phyloP scores from a whole-genome alignment of 2,797 vertebrate genomes.

The Chiroxiphia lanceolata region DNA sequence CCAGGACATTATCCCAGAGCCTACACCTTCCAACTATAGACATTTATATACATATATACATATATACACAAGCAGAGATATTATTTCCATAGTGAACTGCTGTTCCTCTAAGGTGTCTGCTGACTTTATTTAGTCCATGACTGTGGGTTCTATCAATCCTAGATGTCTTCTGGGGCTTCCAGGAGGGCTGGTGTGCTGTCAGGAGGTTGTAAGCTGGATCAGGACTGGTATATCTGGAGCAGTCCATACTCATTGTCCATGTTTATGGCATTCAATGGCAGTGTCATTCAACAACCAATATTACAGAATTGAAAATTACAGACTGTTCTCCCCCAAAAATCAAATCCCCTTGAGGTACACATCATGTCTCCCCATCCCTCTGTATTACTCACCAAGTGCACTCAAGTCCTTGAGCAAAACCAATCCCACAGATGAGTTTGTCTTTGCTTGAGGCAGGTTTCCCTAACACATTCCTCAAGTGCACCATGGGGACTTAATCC shows the following conservation, averaged over 20 bases:
- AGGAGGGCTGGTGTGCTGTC: background rate
- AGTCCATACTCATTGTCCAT: background rate
- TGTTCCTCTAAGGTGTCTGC: background rate
- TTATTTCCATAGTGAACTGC: background rate
- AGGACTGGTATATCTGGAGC: background rate
- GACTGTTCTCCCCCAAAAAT: background rate
- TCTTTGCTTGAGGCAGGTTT: background rate
- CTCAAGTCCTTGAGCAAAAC: background rate
- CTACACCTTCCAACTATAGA: background rate
- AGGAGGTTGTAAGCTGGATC: background rate
- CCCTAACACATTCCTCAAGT: background rate
- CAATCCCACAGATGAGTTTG: background rate
- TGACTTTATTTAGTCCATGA: background rate
- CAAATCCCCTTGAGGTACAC: background rate
- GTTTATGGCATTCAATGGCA: background rate
- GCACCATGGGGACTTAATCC: background rate
- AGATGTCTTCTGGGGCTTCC: background rate
- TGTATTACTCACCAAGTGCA: background rate
- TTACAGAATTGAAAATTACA: background rate
- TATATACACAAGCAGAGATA: background rate
- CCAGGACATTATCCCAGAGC: background rate
- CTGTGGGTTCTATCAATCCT: background rate
- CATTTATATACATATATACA: background rate
- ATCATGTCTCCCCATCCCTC: background rate
- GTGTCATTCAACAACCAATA: background rate